Conservation (phyloP, 2,113 vertebrate genomes). For the Lipophrys pholis region DNA sequence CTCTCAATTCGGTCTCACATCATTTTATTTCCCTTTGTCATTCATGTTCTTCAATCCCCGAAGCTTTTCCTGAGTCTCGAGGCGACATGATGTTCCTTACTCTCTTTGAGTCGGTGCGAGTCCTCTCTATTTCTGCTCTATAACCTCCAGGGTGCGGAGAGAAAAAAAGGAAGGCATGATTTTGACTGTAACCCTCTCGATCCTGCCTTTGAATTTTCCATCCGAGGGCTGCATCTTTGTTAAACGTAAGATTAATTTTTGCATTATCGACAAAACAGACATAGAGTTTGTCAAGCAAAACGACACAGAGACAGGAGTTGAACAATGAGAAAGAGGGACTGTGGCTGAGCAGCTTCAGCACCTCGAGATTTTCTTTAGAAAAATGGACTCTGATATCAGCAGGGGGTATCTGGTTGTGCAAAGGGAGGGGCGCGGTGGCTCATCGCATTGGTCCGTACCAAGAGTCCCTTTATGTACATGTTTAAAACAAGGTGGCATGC, state of each 20-base stretch:
- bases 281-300: slow-evolving; percentile 27
- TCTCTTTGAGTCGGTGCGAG: background rate
- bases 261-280: background rate
- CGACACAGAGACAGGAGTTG: slow-evolving; percentile 3
- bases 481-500: slow-evolving; percentile 29
- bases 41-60: slow-evolving; percentile 13
- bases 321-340: slow-evolving; percentile 3
- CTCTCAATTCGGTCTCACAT: background rate
- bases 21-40: slow-evolving; percentile 21
- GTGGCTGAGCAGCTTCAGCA: slow-evolving; percentile 24
- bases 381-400: slow-evolving; percentile 26
- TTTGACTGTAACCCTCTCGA: slow-evolving; percentile 9
- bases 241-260: background rate
- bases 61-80: slow-evolving; percentile 6
- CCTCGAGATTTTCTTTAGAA: slow-evolving; percentile 20
- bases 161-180: slow-evolving; percentile 9
- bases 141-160: background rate
- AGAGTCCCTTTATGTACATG: slow-evolving; percentile 10
- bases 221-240: background rate
- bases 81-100: slow-evolving; percentile 14
- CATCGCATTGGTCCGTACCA: slow-evolving; percentile 20
- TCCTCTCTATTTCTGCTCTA: slow-evolving; percentile 21
- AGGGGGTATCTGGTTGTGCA: slow-evolving; percentile 10
- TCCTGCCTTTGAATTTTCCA: background rate
- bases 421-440: slow-evolving; percentile 8